Percentiles rank a stretch among this genome's conserved stretches.
phyloP scores from a whole-genome alignment of 2,888 invertebrate species.

The Chrysodeixis includens region DNA sequence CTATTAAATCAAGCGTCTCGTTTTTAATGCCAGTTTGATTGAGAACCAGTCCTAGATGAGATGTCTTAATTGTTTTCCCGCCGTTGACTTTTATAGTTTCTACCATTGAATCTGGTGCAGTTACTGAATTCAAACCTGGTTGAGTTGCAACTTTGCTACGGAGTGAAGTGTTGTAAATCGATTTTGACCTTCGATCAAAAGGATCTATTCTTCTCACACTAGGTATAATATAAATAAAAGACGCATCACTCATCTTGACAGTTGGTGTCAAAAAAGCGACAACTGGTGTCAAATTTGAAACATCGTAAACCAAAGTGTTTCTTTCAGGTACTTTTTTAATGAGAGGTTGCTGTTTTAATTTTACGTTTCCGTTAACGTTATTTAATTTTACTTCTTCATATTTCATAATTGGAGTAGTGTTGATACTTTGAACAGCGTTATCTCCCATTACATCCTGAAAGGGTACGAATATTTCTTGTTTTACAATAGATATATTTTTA shows the following conservation, averaged over 20 bases:
- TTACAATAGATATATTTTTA: background rate
- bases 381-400: too few relatives aligned
- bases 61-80: conserved; percentile 11
- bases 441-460: background rate
- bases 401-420: background rate
- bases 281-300: background rate
- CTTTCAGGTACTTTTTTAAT: background rate
- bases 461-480: background rate
- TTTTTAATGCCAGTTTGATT: background rate
- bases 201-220: conserved; percentile 3
- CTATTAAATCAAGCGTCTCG: background rate
- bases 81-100: conserved; percentile 25
- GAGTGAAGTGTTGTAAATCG: background rate
- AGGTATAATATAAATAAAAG: conserved; percentile 1
- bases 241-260: background rate
- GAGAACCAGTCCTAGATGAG: background rate
- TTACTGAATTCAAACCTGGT: conserved; percentile 12
- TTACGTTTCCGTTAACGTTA: background rate
- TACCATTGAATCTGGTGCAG: conserved; percentile 22
- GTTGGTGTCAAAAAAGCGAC: background rate
- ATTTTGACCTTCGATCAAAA: background rate
- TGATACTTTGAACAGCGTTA: background rate
- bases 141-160: conserved; percentile 15
- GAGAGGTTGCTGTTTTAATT: background rate
- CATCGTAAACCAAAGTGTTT: background rate